These are phyloP conservation scores for Phaethon lepturus DNA, from an alignment of 2,113 vertebrate genomes.

Conservation along the genomic window DNA sequence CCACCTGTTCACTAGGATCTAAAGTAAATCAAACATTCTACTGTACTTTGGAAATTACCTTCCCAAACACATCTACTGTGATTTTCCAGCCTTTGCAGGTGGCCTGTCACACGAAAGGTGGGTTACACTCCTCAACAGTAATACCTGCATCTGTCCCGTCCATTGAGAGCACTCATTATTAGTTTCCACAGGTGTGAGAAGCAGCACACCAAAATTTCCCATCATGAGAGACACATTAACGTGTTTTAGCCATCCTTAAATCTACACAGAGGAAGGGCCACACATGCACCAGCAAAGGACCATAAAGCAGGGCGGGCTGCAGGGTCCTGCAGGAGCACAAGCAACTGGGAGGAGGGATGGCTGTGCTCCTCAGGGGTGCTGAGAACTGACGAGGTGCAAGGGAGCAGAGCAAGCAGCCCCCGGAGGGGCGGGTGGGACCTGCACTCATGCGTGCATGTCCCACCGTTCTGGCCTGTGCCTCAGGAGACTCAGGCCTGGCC, in stretches of 20 bases:
- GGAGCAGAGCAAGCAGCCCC: not conserved
- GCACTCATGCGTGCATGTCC: accelerated
- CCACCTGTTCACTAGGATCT: not conserved
- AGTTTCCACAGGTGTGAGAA: not conserved
- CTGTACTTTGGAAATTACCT: not conserved
- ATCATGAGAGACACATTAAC: accelerated
- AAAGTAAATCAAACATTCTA: not conserved
- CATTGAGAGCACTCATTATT: not conserved
- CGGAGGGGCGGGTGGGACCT: not conserved
- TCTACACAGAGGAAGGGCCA: not conserved
- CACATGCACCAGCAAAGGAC: not conserved
- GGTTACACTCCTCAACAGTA: not conserved
- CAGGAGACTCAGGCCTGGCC: not conserved
- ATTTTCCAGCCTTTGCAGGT: not conserved
- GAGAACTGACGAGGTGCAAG: accelerated
- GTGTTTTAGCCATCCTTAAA: not conserved
- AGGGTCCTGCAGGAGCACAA: accelerated
- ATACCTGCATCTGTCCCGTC: not conserved
- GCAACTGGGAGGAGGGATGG: not conserved
- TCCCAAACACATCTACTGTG: not conserved
- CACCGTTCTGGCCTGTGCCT: accelerated
- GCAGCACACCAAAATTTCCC: not conserved
- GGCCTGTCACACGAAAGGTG: not conserved
- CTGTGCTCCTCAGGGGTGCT: not conserved
- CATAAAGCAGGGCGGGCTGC: not conserved